Evolutionary conservation across 2,888 invertebrate species (phyloP).

Genomic region (Microctonus hyperodae): DNA sequence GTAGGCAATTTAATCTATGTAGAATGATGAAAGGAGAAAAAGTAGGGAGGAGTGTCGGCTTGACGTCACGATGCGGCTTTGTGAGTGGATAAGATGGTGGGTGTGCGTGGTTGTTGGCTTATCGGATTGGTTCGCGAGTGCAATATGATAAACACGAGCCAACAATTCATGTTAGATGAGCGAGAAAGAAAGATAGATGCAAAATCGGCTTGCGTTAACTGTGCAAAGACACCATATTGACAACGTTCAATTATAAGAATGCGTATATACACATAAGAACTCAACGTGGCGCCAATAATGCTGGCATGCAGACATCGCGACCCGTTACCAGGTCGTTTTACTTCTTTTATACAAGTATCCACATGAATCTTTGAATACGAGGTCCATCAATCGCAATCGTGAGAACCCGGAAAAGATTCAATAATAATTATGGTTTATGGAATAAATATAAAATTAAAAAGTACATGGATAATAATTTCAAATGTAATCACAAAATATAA

Average conservation of each 20-base stretch:
- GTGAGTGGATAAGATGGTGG: slow-evolving; percentile 43
- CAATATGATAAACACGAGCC: neutral
- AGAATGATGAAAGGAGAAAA: slow-evolving; percentile 9
- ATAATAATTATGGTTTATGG: too few species aligned
- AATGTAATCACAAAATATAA: neutral
- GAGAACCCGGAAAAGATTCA: neutral
- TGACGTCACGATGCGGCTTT: slow-evolving; percentile 36
- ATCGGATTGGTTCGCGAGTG: slow-evolving; percentile 34
- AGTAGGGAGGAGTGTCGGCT: slow-evolving; percentile 36
- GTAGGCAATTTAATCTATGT: neutral
- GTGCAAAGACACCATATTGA: neutral
- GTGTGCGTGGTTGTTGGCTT: slow-evolving; percentile 40
- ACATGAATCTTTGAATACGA: neutral
- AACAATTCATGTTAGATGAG: neutral
- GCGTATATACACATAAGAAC: neutral
- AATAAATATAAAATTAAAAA: too few species aligned
- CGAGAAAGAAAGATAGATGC: neutral
- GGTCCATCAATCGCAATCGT: slow-evolving; percentile 4
- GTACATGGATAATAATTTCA: neutral
- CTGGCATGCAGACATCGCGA: neutral
- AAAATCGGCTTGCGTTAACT: neutral
- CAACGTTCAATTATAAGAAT: neutral
- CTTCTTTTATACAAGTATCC: too few species aligned
- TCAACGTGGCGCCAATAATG: neutral
- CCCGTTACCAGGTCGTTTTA: neutral